Base-by-base conservation (phyloP, 1,140 invertebrate genomes). In the Tenebrio molitor region DNA sequence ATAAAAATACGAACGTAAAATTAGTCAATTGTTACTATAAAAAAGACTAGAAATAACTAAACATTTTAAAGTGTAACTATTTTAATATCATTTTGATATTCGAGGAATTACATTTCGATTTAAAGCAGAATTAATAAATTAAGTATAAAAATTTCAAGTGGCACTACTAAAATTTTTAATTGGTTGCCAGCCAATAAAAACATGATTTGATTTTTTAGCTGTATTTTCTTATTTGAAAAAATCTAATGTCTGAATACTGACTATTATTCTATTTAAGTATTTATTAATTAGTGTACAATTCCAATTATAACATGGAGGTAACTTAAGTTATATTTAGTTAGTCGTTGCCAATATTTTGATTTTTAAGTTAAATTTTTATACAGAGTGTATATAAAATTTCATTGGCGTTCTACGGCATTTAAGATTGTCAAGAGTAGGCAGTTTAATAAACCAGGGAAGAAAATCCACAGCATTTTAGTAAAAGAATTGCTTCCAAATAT, bases 31-130 rank as follows among this genome's bases (percentile, higher is more conserved):
- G 42, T 46, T 46, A 46, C 12, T 46, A 16, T 34, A 64, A 64
- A 33, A 25, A 34, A 34, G 64, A 66, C 39, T 66, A 66, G 64
- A 66, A 25, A 44, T 16, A 66, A 19, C 64, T 66, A 66, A n/a
- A 25, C n/a, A n/a, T n/a, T n/a, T n/a, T n/a, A n/a, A n/a, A n/a
- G n/a, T n/a, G n/a, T n/a, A n/a, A n/a, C n/a, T n/a, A 66, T 44
- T 66, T 66, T 66, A 19, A 42, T 66, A 21, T 2, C n/a, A 23
- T 17, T 62, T 4, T n/a, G n/a, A n/a, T n/a, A n/a, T n/a, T n/a
- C n/a, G n/a, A n/a, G n/a, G n/a, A n/a, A n/a, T n/a, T n/a, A n/a
- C n/a, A n/a, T n/a, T n/a, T n/a, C n/a, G n/a, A n/a, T n/a, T n/a
- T n/a, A n/a, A n/a, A n/a, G n/a, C n/a, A n/a, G 25, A 29, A 29